Conservation (phyloP, 2,113 vertebrate genomes). For the Numida meleagris region DNA sequence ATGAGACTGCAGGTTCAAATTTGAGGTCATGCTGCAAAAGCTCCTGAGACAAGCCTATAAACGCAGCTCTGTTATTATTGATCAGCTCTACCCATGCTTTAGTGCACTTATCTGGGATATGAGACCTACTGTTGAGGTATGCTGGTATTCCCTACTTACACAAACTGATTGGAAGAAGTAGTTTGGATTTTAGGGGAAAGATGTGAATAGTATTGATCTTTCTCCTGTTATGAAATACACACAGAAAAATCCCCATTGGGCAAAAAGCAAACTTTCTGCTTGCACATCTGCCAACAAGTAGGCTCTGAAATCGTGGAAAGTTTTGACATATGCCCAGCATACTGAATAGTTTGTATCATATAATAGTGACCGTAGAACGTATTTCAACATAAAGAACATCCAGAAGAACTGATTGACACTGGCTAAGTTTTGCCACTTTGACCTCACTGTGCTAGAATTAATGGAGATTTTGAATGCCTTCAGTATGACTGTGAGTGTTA, state of each 20-base stretch:
- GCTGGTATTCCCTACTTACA: background rate
- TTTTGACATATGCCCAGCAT: background rate
- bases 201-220: background rate
- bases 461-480: background rate
- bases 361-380: fast-evolving
- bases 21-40: background rate
- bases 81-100: background rate
- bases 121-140: background rate
- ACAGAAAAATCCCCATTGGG: background rate
- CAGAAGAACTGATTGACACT: background rate
- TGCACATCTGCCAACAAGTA: background rate
- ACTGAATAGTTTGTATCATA: background rate
- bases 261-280: background rate
- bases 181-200: background rate
- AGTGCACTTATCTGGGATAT: background rate
- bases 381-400: background rate
- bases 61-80: background rate
- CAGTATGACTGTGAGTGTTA: background rate
- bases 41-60: background rate
- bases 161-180: background rate
- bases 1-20: background rate
- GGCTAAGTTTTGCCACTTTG: background rate
- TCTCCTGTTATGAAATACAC: background rate
- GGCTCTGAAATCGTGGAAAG: background rate
- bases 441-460: background rate